Base-by-base conservation (phyloP, 2,113 vertebrate species). In the Benitochromis conjunctus region DNA sequence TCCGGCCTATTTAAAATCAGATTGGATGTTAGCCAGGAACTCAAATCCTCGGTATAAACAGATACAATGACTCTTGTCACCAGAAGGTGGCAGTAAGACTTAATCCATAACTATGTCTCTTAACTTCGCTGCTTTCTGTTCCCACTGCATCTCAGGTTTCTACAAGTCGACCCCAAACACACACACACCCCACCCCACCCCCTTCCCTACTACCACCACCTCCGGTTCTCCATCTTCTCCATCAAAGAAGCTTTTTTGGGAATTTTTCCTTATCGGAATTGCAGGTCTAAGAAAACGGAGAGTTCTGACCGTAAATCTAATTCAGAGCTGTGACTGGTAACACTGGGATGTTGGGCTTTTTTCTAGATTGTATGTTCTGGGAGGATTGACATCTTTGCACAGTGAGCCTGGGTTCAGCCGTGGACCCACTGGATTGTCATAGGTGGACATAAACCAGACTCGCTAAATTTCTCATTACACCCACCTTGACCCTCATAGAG, bases 81-180 rank as follows among this genome's bases (percentile, higher is more conserved):
- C 93, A 91, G 81, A 31, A 85, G 92, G 24, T 86, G 92, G 90
- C 88, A 82, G 77, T 54, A 77, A 14, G 14, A 34, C 21, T 13
- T 48, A 46, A 74, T 74, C 11, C 21, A 24, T 13, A 38, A 66
- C 31, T 29, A 31, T 51, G 41, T 46, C 16, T 60, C 24, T 64
- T 29, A 19, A 43, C 16, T 46, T 16, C 4, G 55, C 34, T 24
- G 11, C 14, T 79, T 79, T 7, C 9, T 0, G 3, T 51, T 51
- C 69, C 29, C 43, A 7, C 69, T 1, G 41, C 41, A 31, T 76
- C 69, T 76, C 46, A 7, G 43, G 26, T 76, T 76, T 76, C 69
- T 31, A 31, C 14, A 29, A 13, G 24, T 29, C 6, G 3, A 7
- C 9, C 62, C 11, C 34, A n/a, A n/a, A 26, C 26, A 26, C 26